Base-by-base conservation (phyloP, 2,888 invertebrate genomes). In the Parochlus steinenii region DNA sequence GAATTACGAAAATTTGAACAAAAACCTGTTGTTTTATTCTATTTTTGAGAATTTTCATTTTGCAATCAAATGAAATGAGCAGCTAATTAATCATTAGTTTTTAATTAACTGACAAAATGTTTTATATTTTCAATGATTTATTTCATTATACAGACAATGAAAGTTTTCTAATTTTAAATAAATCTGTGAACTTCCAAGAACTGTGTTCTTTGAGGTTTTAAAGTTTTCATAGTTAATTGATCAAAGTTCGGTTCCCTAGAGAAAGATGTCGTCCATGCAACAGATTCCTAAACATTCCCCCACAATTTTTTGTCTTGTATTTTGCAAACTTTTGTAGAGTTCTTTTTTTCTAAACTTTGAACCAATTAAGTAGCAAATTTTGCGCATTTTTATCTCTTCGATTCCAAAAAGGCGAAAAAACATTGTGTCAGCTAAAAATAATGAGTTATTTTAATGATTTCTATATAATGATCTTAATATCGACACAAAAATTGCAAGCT, bases 91-190 rank as follows among this genome's bases (percentile, higher is more conserved):
- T n/a, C n/a, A n/a, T n/a, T n/a, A n/a, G n/a, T n/a, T n/a, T 12
- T 34, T 31, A 46, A 48, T 56, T 57, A 58, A 59, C 58, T 59
- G 58, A 59, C 58, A 59, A 59, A 59, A 59, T 59, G 58, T 56
- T 59, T 59, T 58, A 58, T n/a, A n/a, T 34, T 7, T 15, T 33
- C 26, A 12, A 25, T 11, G n/a, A 15, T 28, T 28, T 5, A 14
- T 30, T 30, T 17, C 28, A 28, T 19, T 30, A 30, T 30, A 30
- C 17, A 30, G 17, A 30, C 30, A 30, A 19, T 18, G 17, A 25
- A 25, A 18, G 18, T 16, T 30, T 10, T 30, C 16, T 16, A 6
- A 11, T 25, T 25, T 25, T 25, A n/a, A 6, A 5, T 25, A 25
- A 6, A 15, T 28, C 12, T 16, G 7, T 6, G 16, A 28, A 11